phyloP scores from a whole-genome alignment of 2,888 invertebrate genomes.

The Parnassius mnemosyne region DNA sequence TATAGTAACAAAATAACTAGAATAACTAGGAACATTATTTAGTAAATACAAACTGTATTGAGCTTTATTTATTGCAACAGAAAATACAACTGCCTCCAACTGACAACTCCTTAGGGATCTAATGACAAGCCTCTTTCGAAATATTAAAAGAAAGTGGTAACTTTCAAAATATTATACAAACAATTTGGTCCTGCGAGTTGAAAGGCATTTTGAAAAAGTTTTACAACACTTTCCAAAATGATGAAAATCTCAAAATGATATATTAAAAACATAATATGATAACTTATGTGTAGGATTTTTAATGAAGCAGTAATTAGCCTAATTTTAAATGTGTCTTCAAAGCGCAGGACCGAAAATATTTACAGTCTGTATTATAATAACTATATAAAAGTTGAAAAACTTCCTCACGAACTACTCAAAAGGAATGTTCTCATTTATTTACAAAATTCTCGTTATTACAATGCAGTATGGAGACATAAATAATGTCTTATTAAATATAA shows the following conservation, averaged over 20 bases:
- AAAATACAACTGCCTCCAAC: conserved; percentile 22
- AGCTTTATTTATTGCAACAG: background rate
- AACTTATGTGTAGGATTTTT: background rate
- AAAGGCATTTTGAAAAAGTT: background rate
- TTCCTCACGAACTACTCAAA: conserved; percentile 58
- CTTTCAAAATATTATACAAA: conserved; percentile 42
- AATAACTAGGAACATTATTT: conserved; percentile 10
- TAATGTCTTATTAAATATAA: conserved; percentile 2
- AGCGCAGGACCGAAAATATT: conserved; percentile 51
- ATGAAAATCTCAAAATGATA: background rate
- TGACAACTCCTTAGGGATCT: conserved; percentile 31
- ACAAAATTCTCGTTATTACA: conserved; percentile 32
- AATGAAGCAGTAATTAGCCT: background rate
- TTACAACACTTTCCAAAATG: background rate
- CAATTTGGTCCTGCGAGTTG: conserved; percentile 23
- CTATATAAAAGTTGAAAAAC: conserved; percentile 51
- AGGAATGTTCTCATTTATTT: conserved; percentile 69
- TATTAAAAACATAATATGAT: background rate
- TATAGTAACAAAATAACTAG: too few species aligned
- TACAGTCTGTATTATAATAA: conserved; percentile 42
- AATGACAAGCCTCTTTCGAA: conserved; percentile 61
- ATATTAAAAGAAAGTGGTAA: conserved; percentile 58
- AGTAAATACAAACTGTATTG: conserved; percentile 10
- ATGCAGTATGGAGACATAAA: conserved; percentile 21
- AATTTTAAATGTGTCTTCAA: conserved; percentile 15